These are phyloP conservation scores for Leptinotarsa undecemlineata DNA, from an alignment of 1,140 invertebrate species.

Conservation along the genomic window DNA sequence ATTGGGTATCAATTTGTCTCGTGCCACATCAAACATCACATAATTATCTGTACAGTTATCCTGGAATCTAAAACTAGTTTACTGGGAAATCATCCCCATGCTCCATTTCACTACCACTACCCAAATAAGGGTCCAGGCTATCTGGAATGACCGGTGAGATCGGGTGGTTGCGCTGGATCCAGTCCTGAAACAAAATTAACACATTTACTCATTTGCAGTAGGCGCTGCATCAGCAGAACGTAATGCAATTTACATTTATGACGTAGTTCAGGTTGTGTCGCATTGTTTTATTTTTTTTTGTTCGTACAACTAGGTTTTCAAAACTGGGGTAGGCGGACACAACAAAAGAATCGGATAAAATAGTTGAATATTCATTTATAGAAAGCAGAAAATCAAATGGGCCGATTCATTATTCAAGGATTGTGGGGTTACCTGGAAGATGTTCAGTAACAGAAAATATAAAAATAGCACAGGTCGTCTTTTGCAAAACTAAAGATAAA, in stretches of 20 bases:
- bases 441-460: too few relatives aligned
- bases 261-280: neutral
- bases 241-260: constrained; percentile 1
- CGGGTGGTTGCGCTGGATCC: neutral
- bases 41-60: neutral
- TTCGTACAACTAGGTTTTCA: neutral
- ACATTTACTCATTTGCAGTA: neutral
- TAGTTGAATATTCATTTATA: too few relatives aligned
- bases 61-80: constrained; percentile 1
- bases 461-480: too few relatives aligned
- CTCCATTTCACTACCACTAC: neutral
- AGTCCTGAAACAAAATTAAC: constrained; percentile 2
- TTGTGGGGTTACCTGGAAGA: too few relatives aligned
- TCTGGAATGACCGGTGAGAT: neutral
- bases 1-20: neutral
- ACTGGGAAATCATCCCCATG: neutral
- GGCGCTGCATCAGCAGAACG: neutral
- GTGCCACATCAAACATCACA: neutral
- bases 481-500: too few relatives aligned
- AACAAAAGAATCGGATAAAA: too few relatives aligned
- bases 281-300: neutral
- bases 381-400: too few relatives aligned
- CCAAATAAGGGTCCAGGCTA: constrained; percentile 2
- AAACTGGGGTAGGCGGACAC: neutral
- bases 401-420: too few relatives aligned